These are phyloP conservation scores for Coccyzus lansbergi DNA, from an alignment of 2,797 vertebrate genomes.

Conservation along the genomic window DNA sequence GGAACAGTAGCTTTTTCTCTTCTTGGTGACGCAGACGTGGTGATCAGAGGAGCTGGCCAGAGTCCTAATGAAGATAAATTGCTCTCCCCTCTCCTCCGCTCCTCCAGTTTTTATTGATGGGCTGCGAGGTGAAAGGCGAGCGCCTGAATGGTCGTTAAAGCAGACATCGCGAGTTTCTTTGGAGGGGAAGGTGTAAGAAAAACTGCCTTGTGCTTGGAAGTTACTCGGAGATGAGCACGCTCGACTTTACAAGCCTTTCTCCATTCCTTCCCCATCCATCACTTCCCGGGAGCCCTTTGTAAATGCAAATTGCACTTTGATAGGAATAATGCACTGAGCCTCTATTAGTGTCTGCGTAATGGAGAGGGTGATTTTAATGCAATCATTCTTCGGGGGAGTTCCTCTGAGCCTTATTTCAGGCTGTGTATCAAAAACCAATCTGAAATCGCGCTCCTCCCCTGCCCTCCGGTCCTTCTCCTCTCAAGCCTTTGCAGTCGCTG, in stretches of 20 bases:
- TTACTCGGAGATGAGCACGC: slow-evolving; percentile 42
- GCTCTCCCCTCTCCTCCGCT: slow-evolving; percentile 40
- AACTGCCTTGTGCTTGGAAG: slow-evolving; percentile 44
- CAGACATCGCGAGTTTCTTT: slow-evolving; percentile 8
- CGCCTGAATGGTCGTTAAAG: slow-evolving; percentile 72
- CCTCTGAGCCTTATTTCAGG: slow-evolving; percentile 41
- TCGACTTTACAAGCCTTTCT: slow-evolving; percentile 43
- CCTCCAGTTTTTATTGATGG: slow-evolving; percentile 77
- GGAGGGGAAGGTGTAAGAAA: slow-evolving; percentile 66
- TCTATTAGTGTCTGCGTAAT: slow-evolving; percentile 59
- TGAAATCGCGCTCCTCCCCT: not conserved
- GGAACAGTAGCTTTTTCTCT: slow-evolving; percentile 60
- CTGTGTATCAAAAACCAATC: slow-evolving; percentile 66
- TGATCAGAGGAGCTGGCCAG: slow-evolving; percentile 70
- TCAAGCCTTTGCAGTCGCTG: not conserved
- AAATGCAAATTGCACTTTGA: slow-evolving; percentile 79
- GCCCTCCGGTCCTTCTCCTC: not conserved
- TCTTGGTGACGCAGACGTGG: not conserved
- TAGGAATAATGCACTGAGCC: slow-evolving; percentile 63
- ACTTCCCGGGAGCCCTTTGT: slow-evolving; percentile 69
- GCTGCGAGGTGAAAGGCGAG: slow-evolving; percentile 75
- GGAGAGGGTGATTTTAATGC: slow-evolving; percentile 70
- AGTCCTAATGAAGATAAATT: slow-evolving; percentile 81
- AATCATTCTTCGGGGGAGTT: slow-evolving; percentile 66
- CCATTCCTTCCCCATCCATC: slow-evolving; percentile 75